Conservation (phyloP, 2,113 vertebrate genomes). For the Lathamus discolor region DNA sequence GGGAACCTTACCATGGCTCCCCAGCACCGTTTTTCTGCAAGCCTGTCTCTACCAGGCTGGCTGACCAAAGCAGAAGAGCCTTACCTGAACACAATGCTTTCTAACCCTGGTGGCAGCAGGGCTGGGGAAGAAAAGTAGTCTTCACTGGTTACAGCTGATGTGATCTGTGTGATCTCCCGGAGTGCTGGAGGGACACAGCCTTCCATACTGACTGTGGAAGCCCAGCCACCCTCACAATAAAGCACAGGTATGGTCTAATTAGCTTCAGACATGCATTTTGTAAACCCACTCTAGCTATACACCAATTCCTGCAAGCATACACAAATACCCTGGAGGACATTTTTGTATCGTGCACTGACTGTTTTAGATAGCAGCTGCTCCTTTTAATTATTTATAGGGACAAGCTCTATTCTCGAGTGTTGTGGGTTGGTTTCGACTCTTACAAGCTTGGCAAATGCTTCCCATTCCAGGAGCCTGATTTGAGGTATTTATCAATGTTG, state of each 20-base stretch:
- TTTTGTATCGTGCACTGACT: neutral
- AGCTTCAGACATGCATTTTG: neutral
- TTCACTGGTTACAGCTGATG: neutral
- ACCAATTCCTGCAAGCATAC: neutral
- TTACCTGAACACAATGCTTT: neutral
- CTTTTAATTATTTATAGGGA: conserved; percentile 51
- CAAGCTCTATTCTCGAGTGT: neutral
- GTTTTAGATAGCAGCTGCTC: conserved; percentile 35
- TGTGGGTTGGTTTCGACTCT: neutral
- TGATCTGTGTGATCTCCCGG: neutral
- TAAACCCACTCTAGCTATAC: neutral
- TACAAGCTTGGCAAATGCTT: conserved; percentile 25
- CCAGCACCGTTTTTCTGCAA: neutral
- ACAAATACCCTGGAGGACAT: neutral
- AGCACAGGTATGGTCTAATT: neutral
- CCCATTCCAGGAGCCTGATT: conserved; percentile 33
- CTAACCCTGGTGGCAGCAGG: neutral
- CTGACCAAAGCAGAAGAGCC: neutral
- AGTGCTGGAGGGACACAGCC: neutral
- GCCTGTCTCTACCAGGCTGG: neutral
- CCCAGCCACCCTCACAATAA: neutral
- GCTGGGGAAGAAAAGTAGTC: neutral
- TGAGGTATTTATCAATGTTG: conserved; percentile 6
- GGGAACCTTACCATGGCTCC: neutral
- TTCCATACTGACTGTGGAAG: neutral